A percentile compares a stretch with the other conserved stretches of the same genome.
These are phyloP conservation scores for Oscheius sp. DNA, from an alignment of 2,888 invertebrate species.

Conservation along the genomic window DNA sequence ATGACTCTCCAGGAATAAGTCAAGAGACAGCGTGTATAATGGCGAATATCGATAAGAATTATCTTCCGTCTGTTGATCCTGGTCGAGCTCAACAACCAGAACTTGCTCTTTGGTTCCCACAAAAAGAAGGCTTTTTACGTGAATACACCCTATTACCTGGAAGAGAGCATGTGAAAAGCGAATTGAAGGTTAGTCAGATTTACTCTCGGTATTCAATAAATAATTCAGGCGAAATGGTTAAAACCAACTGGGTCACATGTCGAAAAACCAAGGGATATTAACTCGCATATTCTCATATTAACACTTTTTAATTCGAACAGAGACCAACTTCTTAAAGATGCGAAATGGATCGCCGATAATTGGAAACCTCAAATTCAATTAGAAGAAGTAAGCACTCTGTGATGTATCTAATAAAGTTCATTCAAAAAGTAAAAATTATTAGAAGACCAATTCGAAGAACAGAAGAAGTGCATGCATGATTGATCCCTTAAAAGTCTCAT, in stretches of 20 bases:
- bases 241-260: background rate
- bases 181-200: background rate
- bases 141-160: background rate
- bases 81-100: background rate
- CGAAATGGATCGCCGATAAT: constrained; percentile 1
- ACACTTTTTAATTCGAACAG: background rate
- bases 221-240: background rate
- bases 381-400: too few species aligned
- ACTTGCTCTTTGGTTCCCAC: background rate
- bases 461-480: too few species aligned
- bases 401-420: too few species aligned
- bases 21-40: background rate
- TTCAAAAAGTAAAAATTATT: too few species aligned
- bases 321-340: background rate
- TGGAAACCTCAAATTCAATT: background rate
- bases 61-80: background rate
- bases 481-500: too few species aligned
- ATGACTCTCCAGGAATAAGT: background rate
- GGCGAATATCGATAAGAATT: background rate
- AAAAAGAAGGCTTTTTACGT: background rate
- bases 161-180: background rate
- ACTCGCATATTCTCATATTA: background rate
- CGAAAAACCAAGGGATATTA: background rate
- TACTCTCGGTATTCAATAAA: background rate
- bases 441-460: too few species aligned